These are phyloP conservation scores for Macaria notata DNA, from an alignment of 2,888 invertebrate species.

Conservation along the genomic window DNA sequence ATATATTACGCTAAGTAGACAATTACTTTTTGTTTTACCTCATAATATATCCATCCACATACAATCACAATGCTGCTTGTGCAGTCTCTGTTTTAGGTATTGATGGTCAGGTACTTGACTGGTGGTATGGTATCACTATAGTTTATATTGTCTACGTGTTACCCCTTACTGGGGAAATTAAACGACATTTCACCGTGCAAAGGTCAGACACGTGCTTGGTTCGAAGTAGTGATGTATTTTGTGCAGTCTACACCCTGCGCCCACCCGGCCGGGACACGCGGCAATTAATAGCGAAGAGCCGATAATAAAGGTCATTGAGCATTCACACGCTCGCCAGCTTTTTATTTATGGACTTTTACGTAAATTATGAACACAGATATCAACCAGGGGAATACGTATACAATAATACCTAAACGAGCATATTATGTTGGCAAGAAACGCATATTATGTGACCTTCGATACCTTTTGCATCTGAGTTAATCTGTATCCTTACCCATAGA, in stretches of 20 bases:
- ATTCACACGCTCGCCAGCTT: slow-evolving; percentile 19
- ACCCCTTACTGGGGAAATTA: slow-evolving; percentile 26
- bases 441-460: no score
- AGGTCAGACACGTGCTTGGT: slow-evolving; percentile 40
- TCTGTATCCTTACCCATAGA: no score
- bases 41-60: no score
- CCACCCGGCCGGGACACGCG: slow-evolving; percentile 26
- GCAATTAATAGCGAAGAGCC: slow-evolving; percentile 34
- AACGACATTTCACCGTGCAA: slow-evolving; percentile 41
- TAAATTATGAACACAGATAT: not conserved
- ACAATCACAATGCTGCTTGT: no score
- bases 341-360: slow-evolving; percentile 23
- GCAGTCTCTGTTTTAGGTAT: no score
- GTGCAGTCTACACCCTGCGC: slow-evolving; percentile 16
- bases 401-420: no score
- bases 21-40: no score
- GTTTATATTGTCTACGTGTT: not conserved
- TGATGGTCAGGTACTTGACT: no score
- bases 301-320: slow-evolving; percentile 39
- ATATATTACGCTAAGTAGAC: no score
- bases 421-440: no score
- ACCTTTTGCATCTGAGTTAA: no score
- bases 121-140: no score
- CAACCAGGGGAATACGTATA: not conserved
- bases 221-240: slow-evolving; percentile 11